These are phyloP conservation scores for Gallinago nigripennis DNA, from an alignment of 2,797 vertebrate genomes.

Conservation along the genomic window DNA sequence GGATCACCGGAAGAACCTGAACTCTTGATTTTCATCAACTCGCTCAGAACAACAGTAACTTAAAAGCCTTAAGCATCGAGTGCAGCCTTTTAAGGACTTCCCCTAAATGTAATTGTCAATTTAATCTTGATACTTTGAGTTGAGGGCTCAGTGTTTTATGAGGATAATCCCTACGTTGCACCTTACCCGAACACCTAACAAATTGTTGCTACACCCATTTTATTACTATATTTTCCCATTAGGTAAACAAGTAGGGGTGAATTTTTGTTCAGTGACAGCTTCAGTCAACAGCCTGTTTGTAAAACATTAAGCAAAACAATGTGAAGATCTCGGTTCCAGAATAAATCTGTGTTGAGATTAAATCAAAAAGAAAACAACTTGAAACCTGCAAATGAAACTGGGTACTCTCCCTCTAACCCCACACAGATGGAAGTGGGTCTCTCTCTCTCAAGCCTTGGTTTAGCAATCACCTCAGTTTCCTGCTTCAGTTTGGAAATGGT, in stretches of 20 bases:
- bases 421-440: neutral
- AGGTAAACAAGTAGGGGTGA: slow-evolving; percentile 37
- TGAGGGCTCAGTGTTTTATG: neutral
- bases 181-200: neutral
- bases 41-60: neutral
- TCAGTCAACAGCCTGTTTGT: slow-evolving; percentile 54
- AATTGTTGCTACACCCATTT: slow-evolving; percentile 23
- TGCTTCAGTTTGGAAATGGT: slow-evolving; percentile 4
- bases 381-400: neutral
- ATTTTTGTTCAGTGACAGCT: slow-evolving; percentile 58
- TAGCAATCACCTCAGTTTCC: slow-evolving; percentile 37
- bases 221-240: slow-evolving; percentile 21
- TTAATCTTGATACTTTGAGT: neutral
- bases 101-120: neutral
- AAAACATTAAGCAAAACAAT: slow-evolving; percentile 54
- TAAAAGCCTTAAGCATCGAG: neutral
- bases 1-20: neutral
- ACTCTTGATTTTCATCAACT: neutral
- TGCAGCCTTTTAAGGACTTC: neutral
- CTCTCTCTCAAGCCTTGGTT: neutral
- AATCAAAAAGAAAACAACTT: slow-evolving; percentile 49
- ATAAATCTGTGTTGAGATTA: slow-evolving; percentile 8
- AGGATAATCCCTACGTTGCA: neutral
- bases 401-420: neutral
- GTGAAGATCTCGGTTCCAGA: slow-evolving; percentile 25